Evolutionary conservation across 1,140 invertebrate species (phyloP).

Genomic region (Diploscapter pachys): DNA sequence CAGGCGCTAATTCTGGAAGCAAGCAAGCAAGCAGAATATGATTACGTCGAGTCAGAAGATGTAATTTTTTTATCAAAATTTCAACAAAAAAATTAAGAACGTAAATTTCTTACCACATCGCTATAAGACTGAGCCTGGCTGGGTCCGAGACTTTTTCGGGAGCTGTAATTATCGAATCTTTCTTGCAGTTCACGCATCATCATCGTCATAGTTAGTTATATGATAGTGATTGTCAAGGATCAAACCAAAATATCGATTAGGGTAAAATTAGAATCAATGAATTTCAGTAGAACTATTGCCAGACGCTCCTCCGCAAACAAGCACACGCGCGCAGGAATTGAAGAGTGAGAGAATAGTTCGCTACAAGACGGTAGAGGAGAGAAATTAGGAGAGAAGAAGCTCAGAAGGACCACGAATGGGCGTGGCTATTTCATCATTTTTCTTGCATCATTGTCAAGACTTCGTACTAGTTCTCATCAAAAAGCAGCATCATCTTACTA

Average conservation of each 20-base stretch:
- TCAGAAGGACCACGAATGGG: too few species aligned
- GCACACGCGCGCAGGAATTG: too few species aligned
- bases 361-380: too few species aligned
- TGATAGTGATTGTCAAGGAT: neutral
- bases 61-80: neutral
- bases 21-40: slow-evolving; percentile 3
- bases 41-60: neutral
- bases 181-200: slow-evolving; percentile 43
- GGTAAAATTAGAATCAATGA: too few species aligned
- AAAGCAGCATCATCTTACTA: too few species aligned
- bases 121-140: slow-evolving; percentile 34
- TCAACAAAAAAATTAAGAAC: slow-evolving; percentile 1
- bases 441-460: too few species aligned
- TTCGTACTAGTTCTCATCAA: too few species aligned
- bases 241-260: neutral
- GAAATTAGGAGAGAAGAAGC: too few species aligned
- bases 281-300: too few species aligned
- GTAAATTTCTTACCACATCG: slow-evolving; percentile 35
- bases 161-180: slow-evolving; percentile 41
- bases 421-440: too few species aligned
- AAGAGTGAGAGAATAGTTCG: too few species aligned
- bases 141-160: slow-evolving; percentile 28
- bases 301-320: too few species aligned
- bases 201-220: neutral
- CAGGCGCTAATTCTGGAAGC: slow-evolving; percentile 1